Evolutionary conservation across 53 echinoderm and acorn worm species (phyloP).

Genomic region (Astropecten irregularis): DNA sequence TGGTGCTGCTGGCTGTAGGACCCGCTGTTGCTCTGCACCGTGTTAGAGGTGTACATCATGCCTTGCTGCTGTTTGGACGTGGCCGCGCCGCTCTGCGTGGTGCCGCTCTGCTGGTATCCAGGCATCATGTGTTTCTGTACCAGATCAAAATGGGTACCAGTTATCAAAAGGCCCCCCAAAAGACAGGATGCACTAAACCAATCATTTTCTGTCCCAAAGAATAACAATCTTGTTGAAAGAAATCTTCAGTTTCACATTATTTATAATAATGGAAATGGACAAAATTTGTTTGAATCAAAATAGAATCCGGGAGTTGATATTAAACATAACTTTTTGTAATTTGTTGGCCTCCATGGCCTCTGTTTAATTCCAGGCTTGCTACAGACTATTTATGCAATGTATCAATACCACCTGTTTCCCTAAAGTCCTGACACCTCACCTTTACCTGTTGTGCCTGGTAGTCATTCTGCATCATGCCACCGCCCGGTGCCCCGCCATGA

Average conservation of each 20-base stretch:
- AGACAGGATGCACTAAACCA: neutral
- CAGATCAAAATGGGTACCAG: neutral
- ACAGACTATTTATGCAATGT: no score
- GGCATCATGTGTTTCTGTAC: conserved; percentile 80
- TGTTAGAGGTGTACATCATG: conserved; percentile 76
- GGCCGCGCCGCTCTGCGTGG: conserved; percentile 66
- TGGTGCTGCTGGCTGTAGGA: conserved; percentile 74
- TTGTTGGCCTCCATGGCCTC: no score
- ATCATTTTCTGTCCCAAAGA: no score
- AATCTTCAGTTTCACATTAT: no score
- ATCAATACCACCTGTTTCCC: no score
- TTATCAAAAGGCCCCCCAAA: neutral
- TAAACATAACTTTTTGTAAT: no score
- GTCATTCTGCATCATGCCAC: conserved; percentile 80
- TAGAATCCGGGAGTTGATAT: no score
- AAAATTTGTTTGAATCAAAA: no score
- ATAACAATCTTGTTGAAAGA: no score
- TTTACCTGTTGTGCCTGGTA: conserved; percentile 91
- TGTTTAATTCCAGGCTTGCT: no score
- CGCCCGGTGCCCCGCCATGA: conserved; percentile 77
- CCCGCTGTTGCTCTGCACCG: conserved; percentile 59
- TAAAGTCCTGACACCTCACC: conserved; percentile 24
- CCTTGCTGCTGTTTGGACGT: conserved; percentile 61
- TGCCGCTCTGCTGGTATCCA: conserved; percentile 78
- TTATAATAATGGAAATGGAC: no score